Base-by-base conservation (phyloP, 2,113 vertebrate genomes). In the Pogona vitticeps region DNA sequence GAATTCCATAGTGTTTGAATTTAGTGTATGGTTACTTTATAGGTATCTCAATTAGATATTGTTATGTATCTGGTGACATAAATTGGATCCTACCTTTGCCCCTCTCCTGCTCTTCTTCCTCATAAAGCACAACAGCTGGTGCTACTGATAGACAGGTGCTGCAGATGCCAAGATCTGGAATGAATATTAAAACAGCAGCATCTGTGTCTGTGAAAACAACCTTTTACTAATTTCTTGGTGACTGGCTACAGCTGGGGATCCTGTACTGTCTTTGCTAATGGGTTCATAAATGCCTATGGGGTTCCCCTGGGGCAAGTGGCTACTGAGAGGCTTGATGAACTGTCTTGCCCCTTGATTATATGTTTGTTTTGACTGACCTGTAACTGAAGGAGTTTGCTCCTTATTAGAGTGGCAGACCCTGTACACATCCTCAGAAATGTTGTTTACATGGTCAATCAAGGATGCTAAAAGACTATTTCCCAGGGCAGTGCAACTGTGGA, bases 171-270 rank as follows among this genome's bases (percentile, higher is more conserved):
- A 93, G 63, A 76, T 90, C 82, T 89, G 85, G 82, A 91, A 96
- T 95, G 92, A 94, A 95, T 94, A 95, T 96, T 95, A 94, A n/a
- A 97, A 84, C 92, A 92, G 93, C 89, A 95, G 94, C 94, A 96
- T 96, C 94, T 96, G 94, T 94, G 93, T 95, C 92, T 95, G 78
- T 91, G 10, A 20, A 84, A 95, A 71, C 94, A 95, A 85, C 85
- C 92, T 86, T 93, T 95, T 91, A 91, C 90, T 92, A 80, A 89
- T 91, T 93, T 93, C 91, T 94, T 94, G 75, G 42, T 93, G 86
- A 91, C 81, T 88, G 93, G 90, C 85, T 92, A 17, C 87, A 61
- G 63, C 84, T 94, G 61, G 88, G 87, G 92, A 38, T 93, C 40
- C 20, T 77, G 58, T 63, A 31, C 83, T 91, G 85, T 90, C 85